Evolutionary conservation across 2,113 vertebrate genomes (phyloP), one percentile per base, ranked within the genome.

Genomic region (Perca fluviatilis): DNA sequence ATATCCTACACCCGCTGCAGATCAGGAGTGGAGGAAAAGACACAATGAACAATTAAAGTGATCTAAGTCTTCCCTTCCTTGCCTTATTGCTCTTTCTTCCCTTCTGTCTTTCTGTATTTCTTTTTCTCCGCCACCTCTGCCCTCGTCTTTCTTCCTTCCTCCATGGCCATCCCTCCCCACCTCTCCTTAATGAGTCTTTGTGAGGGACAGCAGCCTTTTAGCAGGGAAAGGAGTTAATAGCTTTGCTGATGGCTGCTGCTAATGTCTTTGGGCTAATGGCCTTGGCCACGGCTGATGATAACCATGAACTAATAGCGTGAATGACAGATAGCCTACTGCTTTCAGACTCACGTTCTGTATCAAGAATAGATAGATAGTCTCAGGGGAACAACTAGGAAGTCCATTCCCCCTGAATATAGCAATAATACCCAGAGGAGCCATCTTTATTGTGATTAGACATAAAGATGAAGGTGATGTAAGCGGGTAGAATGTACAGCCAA

Each of bases 191-290:
- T 90, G 91, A 87, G 83, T 93, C 91, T 91, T 88, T 88, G 82
- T 88, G 90, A 91, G 88, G 87, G 90, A 91, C 88, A 76, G 80
- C 84, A 74, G 84, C 83, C 88, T 93, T 93, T 92, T 90, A 92
- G 86, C 68, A 65, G 81, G 23, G 75, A 86, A 60, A 86, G 53
- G 77, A 86, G 86, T 83, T 92, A 93, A 92, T 92, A 88, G 92
- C 90, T 86, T 70, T 51, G 77, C 83, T 91, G 88, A 93, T 93
- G 89, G 90, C 86, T 81, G 77, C 79, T 78, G 88, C 83, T 93
- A 94, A 94, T 94, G 93, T 91, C 88, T 91, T 63, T 76, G 82
- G 65, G 91, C 87, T 94, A 94, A 94, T 94, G 90, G 90, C 88
- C 86, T 89, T 79, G 86, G 89, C 88, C 89, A 87, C 61, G 9